phyloP scores from a whole-genome alignment of 2,888 invertebrate species.

The Drosophila pullipes region DNA sequence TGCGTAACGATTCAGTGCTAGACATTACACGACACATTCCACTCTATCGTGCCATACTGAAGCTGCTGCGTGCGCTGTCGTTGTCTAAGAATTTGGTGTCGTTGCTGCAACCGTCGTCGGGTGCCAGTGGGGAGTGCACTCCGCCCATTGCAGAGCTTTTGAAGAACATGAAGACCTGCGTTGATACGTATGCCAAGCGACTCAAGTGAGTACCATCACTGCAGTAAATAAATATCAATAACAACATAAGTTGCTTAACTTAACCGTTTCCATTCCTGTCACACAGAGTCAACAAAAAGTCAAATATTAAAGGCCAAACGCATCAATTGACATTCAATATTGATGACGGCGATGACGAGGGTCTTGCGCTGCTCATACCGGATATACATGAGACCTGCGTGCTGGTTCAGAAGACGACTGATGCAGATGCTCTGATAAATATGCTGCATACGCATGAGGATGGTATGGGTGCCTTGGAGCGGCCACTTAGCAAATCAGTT shows the following conservation, averaged over 20 bases:
- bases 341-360: conserved; percentile 94
- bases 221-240: neutral
- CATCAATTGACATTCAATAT: conserved; percentile 85
- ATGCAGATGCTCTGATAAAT: conserved; percentile 80
- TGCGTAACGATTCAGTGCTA: conserved; percentile 97
- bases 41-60: conserved; percentile 93
- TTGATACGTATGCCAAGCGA: conserved; percentile 95
- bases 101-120: conserved; percentile 88
- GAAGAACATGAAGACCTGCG: conserved; percentile 95
- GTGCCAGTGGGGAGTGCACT: conserved; percentile 83
- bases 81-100: conserved; percentile 88
- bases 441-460: conserved; percentile 70
- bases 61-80: conserved; percentile 91
- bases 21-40: conserved; percentile 99
- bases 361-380: conserved; percentile 94
- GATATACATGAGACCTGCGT: conserved; percentile 91
- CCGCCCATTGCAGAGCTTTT: conserved; percentile 92
- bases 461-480: conserved; percentile 84
- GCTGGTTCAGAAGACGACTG: conserved; percentile 84
- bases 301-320: conserved; percentile 85
- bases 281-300: conserved; percentile 88
- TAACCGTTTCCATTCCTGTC: conserved; percentile 37
- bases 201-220: conserved; percentile 88
- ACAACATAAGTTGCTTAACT: neutral
- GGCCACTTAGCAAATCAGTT: conserved; percentile 87